phyloP scores from a whole-genome alignment of 2,888 invertebrate genomes.

The Hypolimnas misippus region DNA sequence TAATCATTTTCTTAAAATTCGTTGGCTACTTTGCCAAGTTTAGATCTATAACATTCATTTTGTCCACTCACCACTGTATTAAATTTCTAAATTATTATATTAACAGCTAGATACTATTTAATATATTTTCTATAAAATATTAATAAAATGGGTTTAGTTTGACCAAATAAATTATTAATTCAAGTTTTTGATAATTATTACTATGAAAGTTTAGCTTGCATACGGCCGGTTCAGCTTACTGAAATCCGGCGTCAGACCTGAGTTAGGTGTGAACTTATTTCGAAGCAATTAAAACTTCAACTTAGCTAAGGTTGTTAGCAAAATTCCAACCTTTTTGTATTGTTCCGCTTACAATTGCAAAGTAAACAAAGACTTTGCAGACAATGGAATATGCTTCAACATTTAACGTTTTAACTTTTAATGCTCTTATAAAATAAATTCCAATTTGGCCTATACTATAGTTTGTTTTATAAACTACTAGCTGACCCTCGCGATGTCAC shows the following conservation, averaged over 20 bases:
- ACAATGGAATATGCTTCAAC: conserved; percentile 71
- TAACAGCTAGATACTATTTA: too few relatives aligned
- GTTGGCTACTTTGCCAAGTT: too few relatives aligned
- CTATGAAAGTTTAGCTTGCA: conserved; percentile 41
- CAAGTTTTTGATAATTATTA: too few relatives aligned
- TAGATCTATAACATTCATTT: too few relatives aligned
- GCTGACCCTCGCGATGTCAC: too few relatives aligned
- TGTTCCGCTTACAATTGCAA: conserved; percentile 67
- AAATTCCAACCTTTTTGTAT: conserved; percentile 74
- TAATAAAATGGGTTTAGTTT: too few relatives aligned
- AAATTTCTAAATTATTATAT: too few relatives aligned
- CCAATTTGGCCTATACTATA: not conserved
- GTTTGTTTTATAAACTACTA: not conserved
- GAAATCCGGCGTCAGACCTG: conserved; percentile 44
- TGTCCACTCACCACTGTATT: too few relatives aligned
- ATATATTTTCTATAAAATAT: not conserved
- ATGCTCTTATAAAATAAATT: conserved; percentile 44
- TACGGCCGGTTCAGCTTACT: conserved; percentile 49
- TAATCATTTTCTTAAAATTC: too few relatives aligned
- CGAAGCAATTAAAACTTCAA: conserved; percentile 77
- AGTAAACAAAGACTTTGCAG: conserved; percentile 72
- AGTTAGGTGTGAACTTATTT: conserved; percentile 63
- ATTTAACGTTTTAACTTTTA: conserved; percentile 67
- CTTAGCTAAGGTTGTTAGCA: conserved; percentile 66
- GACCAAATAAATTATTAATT: too few relatives aligned